phyloP scores from a whole-genome alignment of 2,888 invertebrate genomes.

The Calameuta pallipes region DNA sequence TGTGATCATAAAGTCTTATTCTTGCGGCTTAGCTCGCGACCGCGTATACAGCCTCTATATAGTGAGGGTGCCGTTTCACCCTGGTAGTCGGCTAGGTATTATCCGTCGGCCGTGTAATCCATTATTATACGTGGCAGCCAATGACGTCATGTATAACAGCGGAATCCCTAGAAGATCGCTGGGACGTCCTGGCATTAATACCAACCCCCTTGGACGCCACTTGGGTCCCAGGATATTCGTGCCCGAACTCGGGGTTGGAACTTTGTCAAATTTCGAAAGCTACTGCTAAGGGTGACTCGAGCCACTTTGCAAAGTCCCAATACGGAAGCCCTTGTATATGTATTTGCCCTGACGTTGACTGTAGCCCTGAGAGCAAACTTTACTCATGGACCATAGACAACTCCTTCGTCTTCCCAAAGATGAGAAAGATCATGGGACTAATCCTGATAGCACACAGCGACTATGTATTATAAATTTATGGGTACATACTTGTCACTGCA shows the following conservation, averaged over 20 bases:
- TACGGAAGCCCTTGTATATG: neutral
- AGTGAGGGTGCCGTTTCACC: slow-evolving; percentile 30
- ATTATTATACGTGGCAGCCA: slow-evolving; percentile 45
- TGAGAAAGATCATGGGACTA: neutral
- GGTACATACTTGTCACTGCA: neutral
- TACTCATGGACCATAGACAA: neutral
- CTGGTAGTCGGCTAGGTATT: slow-evolving; percentile 14
- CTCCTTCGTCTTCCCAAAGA: neutral
- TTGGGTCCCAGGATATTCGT: neutral
- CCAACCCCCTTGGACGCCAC: neutral
- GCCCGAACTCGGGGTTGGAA: neutral
- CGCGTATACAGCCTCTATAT: slow-evolving; percentile 27
- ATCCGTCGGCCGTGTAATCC: slow-evolving; percentile 52
- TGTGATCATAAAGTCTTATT: slow-evolving; percentile 50
- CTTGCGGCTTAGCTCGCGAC: slow-evolving; percentile 37
- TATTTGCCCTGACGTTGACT: neutral
- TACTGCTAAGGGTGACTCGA: neutral
- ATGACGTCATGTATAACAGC: slow-evolving; percentile 35
- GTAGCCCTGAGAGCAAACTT: neutral
- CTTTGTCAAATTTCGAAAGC: neutral
- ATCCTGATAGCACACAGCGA: neutral
- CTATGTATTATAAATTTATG: neutral
- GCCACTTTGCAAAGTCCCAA: neutral
- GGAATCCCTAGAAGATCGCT: slow-evolving; percentile 41
- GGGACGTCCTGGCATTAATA: slow-evolving; percentile 16